Base-by-base conservation (phyloP, 1,140 invertebrate genomes). In the Tribolium castaneum region DNA sequence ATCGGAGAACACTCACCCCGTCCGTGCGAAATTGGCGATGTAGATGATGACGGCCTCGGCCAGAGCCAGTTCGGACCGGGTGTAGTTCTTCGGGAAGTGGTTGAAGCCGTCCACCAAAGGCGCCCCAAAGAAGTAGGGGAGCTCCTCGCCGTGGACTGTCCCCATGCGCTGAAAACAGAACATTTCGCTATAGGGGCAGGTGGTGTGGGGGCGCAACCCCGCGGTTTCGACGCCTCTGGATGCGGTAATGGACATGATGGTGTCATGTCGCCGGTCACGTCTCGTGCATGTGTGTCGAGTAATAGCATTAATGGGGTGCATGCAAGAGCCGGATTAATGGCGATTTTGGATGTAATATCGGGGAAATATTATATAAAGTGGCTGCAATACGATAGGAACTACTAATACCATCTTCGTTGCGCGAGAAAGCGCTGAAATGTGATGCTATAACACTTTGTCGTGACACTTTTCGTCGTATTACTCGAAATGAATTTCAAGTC, bases 71-170 rank as follows among this genome's bases (percentile, higher is more conserved):
- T 98, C 96, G 7, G 91, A 89, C 84, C 92, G 93, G 0, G 93
- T 96, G 86, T 95, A 97, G 86, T 95, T 95, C 76, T 89, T 90
- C 0, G 92, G 92, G 85, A 95, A 96, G 84, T 94, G 94, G 56
- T 90, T 92, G 80, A 94, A 91, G 1, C 92, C 91, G 54, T 94
- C 92, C 10, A 95, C 92, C 71, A 94, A 88, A 25, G 92, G 95
- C 70, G 91, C 93, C 4, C 97, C 97, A 82, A 98, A 96, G 52
- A 98, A 89, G 85, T 96, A 98, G 3, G 96, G 94, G 56, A 98
- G 87, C 84, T 98, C 96, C 86, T 97, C 96, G 0, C 96, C 96
- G 80, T 96, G 95, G 0, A 96, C 94, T 0, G 94, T 93, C 0
- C 95, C 95, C 90, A 94, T 93, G 86, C 92, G 90, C 92, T 93